Evolutionary conservation across 2,888 invertebrate species (phyloP).

Genomic region (Melipona beecheii): DNA sequence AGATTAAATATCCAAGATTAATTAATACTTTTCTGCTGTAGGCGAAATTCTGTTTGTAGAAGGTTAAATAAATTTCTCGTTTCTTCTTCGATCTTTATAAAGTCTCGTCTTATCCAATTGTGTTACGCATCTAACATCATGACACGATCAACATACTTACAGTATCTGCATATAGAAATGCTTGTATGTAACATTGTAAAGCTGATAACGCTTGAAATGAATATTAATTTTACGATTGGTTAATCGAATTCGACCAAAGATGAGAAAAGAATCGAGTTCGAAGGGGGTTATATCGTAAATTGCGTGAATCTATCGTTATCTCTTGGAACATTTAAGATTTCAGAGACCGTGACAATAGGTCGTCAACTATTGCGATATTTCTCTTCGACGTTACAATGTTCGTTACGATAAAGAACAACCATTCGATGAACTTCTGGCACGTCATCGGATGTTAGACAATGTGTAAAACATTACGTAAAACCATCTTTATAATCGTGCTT

Average conservation of each 20-base stretch:
- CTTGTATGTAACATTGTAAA: neutral
- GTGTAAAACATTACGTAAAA: neutral
- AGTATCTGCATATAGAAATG: neutral
- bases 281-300: neutral
- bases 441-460: neutral
- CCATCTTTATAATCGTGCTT: neutral
- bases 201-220: neutral
- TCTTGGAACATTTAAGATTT: neutral
- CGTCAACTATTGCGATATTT: neutral
- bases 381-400: neutral
- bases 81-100: neutral
- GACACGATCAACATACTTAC: neutral
- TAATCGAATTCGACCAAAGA: neutral
- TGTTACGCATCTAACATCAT: neutral
- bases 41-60: too few relatives aligned
- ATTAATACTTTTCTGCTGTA: too few relatives aligned
- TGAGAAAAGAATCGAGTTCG: neutral
- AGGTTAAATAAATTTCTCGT: too few relatives aligned
- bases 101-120: neutral
- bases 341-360: neutral
- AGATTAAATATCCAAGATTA: too few relatives aligned
- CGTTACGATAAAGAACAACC: neutral
- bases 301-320: slow-evolving; percentile 1
- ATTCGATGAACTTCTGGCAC: neutral
- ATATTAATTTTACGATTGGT: neutral